Conservation (phyloP, 2,797 vertebrate genomes). For the Rachycentron canadum region DNA sequence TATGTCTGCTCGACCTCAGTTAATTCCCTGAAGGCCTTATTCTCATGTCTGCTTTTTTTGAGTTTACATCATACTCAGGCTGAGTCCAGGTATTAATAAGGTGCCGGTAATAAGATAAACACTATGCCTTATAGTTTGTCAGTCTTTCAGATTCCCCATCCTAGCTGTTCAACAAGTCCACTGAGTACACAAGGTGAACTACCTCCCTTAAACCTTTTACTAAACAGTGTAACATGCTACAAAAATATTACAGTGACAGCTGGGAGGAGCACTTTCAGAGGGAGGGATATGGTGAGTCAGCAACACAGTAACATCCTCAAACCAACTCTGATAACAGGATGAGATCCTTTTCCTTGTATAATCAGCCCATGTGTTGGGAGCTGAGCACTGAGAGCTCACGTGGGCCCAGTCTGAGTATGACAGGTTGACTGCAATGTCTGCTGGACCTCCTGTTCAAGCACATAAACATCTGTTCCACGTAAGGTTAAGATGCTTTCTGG, state of each 20-base stretch:
- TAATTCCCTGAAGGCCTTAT: conserved; percentile 2
- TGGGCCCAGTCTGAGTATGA: conserved; percentile 23
- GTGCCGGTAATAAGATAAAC: neutral
- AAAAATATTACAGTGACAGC: conserved; percentile 37
- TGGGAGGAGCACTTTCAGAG: conserved; percentile 39
- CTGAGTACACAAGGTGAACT: conserved; percentile 30
- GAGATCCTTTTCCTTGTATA: conserved; percentile 31
- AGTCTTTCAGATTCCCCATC: conserved; percentile 15
- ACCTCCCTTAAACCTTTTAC: conserved; percentile 43
- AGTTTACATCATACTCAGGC: conserved; percentile 11
- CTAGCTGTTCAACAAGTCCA: conserved; percentile 37
- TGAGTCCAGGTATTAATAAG: neutral
- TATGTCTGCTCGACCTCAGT: conserved; percentile 6
- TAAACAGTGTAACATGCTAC: conserved; percentile 11
- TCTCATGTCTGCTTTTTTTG: conserved; percentile 13
- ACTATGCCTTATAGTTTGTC: neutral
- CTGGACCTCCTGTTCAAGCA: conserved; percentile 27
- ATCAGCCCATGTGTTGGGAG: conserved; percentile 26
- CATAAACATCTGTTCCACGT: conserved; percentile 40
- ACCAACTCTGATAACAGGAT: conserved; percentile 53
- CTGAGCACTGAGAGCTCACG: conserved; percentile 17
- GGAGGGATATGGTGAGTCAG: conserved; percentile 39
- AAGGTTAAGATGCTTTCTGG: conserved; percentile 25
- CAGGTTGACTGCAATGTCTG: conserved; percentile 29
- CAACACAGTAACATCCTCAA: conserved; percentile 39